A percentile compares a stretch with the other conserved stretches of the same genome.
Evolutionary conservation across 2,888 invertebrate species (phyloP).

Genomic region (Brachypalpus laphriformis): DNA sequence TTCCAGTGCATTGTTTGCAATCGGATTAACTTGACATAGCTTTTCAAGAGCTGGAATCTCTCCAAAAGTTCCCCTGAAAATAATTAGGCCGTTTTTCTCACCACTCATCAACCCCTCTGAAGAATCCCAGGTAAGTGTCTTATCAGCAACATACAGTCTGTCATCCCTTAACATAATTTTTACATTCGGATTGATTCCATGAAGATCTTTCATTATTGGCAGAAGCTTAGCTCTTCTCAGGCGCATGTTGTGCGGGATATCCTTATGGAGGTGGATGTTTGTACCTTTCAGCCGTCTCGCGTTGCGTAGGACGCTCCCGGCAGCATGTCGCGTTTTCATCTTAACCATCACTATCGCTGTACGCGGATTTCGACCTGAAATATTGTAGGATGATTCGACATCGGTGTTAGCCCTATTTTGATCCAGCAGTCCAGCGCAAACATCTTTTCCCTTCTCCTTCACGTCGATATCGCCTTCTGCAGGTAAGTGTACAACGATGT

Average conservation of each 20-base stretch:
- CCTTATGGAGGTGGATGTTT: not conserved
- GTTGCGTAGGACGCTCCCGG: not conserved
- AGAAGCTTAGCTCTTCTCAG: not conserved
- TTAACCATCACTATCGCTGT: not conserved
- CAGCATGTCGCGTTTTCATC: not conserved
- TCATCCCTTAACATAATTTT: not conserved
- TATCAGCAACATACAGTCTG: not conserved
- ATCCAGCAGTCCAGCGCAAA: not conserved
- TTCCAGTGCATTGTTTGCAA: too few relatives aligned
- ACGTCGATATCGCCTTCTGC: too few relatives aligned
- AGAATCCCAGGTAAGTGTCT: not conserved
- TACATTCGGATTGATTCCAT: not conserved
- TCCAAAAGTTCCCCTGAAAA: not conserved
- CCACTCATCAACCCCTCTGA: not conserved
- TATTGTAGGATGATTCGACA: not conserved
- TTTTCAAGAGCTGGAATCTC: not conserved
- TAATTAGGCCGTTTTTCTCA: not conserved
- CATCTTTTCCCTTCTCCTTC: too few relatives aligned
- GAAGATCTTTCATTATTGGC: not conserved
- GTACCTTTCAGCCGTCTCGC: not conserved
- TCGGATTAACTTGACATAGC: not conserved
- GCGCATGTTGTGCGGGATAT: not conserved
- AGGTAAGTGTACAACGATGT: too few relatives aligned
- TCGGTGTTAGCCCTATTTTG: conserved; percentile 4
- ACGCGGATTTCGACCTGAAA: not conserved